These are phyloP conservation scores for Philereme transversata DNA, from an alignment of 2,888 invertebrate species.

Conservation along the genomic window DNA sequence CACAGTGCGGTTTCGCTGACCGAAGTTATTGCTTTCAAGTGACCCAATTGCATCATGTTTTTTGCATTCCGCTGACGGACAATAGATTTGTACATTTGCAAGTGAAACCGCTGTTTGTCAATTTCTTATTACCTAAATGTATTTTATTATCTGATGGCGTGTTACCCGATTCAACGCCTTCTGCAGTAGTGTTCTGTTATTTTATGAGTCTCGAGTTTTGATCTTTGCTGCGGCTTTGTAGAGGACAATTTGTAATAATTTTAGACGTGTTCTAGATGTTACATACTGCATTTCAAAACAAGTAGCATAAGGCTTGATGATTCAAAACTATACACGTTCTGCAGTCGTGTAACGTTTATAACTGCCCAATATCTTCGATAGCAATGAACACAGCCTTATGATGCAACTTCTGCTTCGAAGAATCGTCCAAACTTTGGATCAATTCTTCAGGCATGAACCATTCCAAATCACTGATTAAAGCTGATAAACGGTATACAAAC, in stretches of 20 bases:
- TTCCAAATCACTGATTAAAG: too few species aligned
- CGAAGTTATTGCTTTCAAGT: slow-evolving; percentile 73
- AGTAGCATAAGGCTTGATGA: slow-evolving; percentile 15
- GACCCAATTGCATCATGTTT: slow-evolving; percentile 73
- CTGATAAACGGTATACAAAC: too few species aligned
- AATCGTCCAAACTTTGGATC: too few species aligned
- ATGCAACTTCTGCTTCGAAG: too few species aligned
- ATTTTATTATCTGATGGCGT: slow-evolving; percentile 20
- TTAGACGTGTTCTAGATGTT: too few species aligned
- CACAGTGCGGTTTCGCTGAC: slow-evolving; percentile 68
- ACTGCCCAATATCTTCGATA: slow-evolving; percentile 5
- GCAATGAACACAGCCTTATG: too few species aligned
- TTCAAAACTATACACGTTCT: slow-evolving; percentile 15
- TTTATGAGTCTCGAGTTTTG: background rate
- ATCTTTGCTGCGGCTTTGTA: background rate
- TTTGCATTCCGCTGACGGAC: slow-evolving; percentile 70
- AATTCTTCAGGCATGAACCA: too few species aligned
- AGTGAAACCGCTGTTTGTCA: slow-evolving; percentile 48
- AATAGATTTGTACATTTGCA: slow-evolving; percentile 62
- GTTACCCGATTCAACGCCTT: slow-evolving; percentile 11
- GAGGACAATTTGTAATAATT: too few species aligned
- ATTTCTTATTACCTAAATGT: slow-evolving; percentile 29
- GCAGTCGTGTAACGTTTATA: slow-evolving; percentile 17
- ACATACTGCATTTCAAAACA: background rate
- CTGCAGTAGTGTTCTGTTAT: background rate